These are phyloP conservation scores for Pecten maximus DNA, from an alignment of 2,888 invertebrate genomes.

Conservation along the genomic window DNA sequence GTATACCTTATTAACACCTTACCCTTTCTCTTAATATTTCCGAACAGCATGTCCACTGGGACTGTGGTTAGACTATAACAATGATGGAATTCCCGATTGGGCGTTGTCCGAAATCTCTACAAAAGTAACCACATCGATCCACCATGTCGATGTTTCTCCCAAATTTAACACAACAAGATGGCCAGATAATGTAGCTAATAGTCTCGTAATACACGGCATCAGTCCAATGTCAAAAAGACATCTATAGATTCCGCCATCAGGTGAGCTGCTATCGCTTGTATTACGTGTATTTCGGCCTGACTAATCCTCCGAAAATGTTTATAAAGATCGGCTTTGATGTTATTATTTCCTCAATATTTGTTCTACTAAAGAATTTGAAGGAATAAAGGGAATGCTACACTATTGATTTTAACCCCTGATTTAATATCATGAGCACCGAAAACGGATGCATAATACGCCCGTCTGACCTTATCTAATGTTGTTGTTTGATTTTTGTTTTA, in stretches of 20 bases:
- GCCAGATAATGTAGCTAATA: constrained; percentile 5
- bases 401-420: too few relatives aligned
- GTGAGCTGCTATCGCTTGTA: background rate
- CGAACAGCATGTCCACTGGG: background rate
- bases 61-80: background rate
- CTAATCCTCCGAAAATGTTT: too few relatives aligned
- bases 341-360: too few relatives aligned
- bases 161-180: constrained; percentile 8
- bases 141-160: background rate
- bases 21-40: constrained; percentile 24
- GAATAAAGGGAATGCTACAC: too few relatives aligned
- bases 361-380: too few relatives aligned
- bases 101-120: background rate
- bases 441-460: too few relatives aligned
- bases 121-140: constrained; percentile 7
- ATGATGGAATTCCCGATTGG: constrained; percentile 9
- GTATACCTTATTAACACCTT: constrained; percentile 44
- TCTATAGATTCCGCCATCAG: background rate
- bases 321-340: too few relatives aligned
- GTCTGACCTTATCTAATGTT: too few relatives aligned
- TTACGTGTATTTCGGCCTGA: too few relatives aligned
- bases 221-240: background rate
- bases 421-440: too few relatives aligned
- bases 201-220: background rate
- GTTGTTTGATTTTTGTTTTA: too few relatives aligned